Percentiles rank a stretch among this genome's conserved stretches.
These are phyloP conservation scores for Luffia ferchaultella DNA, from an alignment of 2,888 invertebrate species.

Conservation along the genomic window DNA sequence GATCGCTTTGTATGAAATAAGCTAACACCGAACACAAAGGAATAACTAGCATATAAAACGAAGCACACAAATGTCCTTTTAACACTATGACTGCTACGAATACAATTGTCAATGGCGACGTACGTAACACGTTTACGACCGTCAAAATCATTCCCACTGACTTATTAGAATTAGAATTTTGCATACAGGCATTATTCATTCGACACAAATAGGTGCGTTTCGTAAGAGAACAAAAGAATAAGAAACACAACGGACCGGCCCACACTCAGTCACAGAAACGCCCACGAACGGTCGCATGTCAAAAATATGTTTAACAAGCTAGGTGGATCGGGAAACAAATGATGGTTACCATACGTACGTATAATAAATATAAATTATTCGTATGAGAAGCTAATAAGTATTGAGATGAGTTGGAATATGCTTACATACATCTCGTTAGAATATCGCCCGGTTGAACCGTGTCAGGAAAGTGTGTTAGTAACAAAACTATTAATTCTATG, in stretches of 20 bases:
- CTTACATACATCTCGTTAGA: neutral
- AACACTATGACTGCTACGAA: too few relatives aligned
- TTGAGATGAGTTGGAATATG: neutral
- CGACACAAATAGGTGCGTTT: constrained; percentile 23
- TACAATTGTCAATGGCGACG: too few relatives aligned
- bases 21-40: too few relatives aligned
- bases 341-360: constrained; percentile 33
- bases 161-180: constrained; percentile 36
- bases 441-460: neutral
- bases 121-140: too few relatives aligned
- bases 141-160: too few relatives aligned
- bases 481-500: too few relatives aligned
- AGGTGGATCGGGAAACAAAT: constrained; percentile 38
- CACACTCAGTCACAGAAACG: constrained; percentile 23
- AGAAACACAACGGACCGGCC: constrained; percentile 4
- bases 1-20: too few relatives aligned
- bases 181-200: constrained; percentile 33
- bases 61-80: too few relatives aligned
- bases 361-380: constrained; percentile 40
- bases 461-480: too few relatives aligned
- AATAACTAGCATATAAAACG: too few relatives aligned
- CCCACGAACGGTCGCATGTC: constrained; percentile 35
- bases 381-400: constrained; percentile 4
- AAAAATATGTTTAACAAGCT: constrained; percentile 43
- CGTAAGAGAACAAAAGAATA: constrained; percentile 40